These are phyloP conservation scores for Andrena bucephala DNA, from an alignment of 2,888 invertebrate species.

Conservation along the genomic window DNA sequence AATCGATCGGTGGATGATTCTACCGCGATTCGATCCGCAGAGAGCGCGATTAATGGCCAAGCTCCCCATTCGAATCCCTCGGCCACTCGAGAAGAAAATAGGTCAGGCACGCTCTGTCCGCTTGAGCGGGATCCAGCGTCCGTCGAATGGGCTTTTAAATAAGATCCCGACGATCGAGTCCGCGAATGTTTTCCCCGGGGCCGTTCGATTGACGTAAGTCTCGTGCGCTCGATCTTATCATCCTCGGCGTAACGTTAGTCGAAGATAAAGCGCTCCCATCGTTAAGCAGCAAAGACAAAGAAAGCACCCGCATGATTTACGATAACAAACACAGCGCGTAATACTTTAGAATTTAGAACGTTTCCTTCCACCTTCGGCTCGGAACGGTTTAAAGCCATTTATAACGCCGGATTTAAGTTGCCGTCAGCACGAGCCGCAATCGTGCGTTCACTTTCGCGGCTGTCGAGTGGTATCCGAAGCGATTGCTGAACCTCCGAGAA, in stretches of 20 bases:
- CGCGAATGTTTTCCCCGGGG: constrained; percentile 44
- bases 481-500: too few species aligned
- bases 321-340: background rate
- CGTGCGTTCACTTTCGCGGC: too few species aligned
- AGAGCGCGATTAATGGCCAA: constrained; percentile 42
- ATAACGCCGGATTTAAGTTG: background rate
- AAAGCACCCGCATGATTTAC: constrained; percentile 8
- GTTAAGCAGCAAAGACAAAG: constrained; percentile 15
- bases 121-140: constrained; percentile 47
- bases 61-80: constrained; percentile 19
- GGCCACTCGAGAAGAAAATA: constrained; percentile 56
- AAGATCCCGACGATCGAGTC: constrained; percentile 56
- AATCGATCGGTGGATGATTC: constrained; percentile 2
- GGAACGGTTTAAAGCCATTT: constrained; percentile 11
- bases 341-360: background rate
- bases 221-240: constrained; percentile 35
- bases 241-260: background rate
- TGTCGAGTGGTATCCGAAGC: too few species aligned
- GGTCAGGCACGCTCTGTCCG: constrained; percentile 66
- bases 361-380: background rate
- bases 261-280: constrained; percentile 37
- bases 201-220: constrained; percentile 8
- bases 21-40: background rate
- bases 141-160: constrained; percentile 64
- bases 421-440: background rate